Base-by-base conservation (phyloP, 2,113 vertebrate genomes). In the Vireo altiloquus region DNA sequence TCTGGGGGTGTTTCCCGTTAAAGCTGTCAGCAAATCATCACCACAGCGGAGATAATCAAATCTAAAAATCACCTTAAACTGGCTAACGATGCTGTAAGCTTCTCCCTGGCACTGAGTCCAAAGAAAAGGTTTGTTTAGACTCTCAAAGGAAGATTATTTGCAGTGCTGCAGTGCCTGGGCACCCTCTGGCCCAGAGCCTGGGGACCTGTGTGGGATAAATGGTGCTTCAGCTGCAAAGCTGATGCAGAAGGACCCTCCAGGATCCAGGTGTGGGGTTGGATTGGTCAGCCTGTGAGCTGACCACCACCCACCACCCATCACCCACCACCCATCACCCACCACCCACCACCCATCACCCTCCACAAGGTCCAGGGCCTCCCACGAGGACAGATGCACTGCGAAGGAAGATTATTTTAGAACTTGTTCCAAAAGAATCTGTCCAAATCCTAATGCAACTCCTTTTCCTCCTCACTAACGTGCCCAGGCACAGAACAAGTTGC, bases 261-360 rank as follows among this genome's bases (percentile, higher is more conserved):
- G 13, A 27, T 24, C 31, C 54, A 11, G 17, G 27, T 2, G 2
- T 23, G 54, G 44, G 39, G 31, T 13, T 54, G 84, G 39, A 2
- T 42, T 90, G 85, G 91, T 7, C 61, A 6, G 74, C 75, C 95
- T 91, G 90, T 31, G 35, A 93, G 91, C 92, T 80, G 87, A 87
- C 96, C 44, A 3, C n/a, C n/a, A n/a, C n/a, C n/a, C n/a, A n/a
- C n/a, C 91, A 87, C 46, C 95, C 95, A 79, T 87, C 92, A n/a
- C 57, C 92, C 92, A 84, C 94, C 90, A 82, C 70, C n/a, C n/a
- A n/a, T n/a, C n/a, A n/a, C n/a, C 96, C 44, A 3, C n/a, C n/a
- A n/a, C n/a, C n/a, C n/a, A n/a, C n/a, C 91, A 87, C 46, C 95
- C 95, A 79, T 87, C 92, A n/a, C 57, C 92, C 92, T 85, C 94